These are phyloP conservation scores for Parelbella ahira DNA, from an alignment of 2,888 invertebrate genomes.

Conservation along the genomic window DNA sequence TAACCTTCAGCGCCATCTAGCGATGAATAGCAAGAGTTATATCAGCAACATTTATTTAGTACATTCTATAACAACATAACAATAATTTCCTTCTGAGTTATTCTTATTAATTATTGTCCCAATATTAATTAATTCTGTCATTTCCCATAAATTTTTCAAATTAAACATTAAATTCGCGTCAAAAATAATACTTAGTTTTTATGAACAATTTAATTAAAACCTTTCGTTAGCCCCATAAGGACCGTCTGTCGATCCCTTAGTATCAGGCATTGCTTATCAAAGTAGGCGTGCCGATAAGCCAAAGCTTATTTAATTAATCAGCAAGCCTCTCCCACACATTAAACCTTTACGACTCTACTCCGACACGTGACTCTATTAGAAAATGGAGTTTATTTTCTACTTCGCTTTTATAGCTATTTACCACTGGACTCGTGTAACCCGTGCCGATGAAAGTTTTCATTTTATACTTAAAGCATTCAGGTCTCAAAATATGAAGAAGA, in stretches of 20 bases:
- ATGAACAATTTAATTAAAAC: no score
- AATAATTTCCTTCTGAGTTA: no score
- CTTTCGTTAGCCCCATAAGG: conserved; percentile 5
- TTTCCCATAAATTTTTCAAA: no score
- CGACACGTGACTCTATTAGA: conserved; percentile 29
- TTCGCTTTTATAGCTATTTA: conserved; percentile 11
- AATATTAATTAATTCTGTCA: no score
- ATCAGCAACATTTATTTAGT: no score
- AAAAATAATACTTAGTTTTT: no score
- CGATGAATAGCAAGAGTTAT: conserved; percentile 48
- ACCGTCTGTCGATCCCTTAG: conserved; percentile 15
- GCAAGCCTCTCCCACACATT: conserved; percentile 63
- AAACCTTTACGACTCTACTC: conserved; percentile 64
- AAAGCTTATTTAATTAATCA: conserved; percentile 69
- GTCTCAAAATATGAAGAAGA: no score
- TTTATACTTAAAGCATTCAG: no score
- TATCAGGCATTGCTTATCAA: conserved; percentile 40
- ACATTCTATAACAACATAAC: no score
- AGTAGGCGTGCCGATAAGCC: conserved; percentile 56
- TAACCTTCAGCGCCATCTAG: conserved; percentile 58
- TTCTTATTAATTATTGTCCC: no score
- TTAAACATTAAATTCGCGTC: no score
- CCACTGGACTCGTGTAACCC: conserved; percentile 4
- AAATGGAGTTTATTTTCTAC: conserved; percentile 10
- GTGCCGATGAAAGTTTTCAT: no score